Base-by-base conservation (phyloP, 2,797 vertebrate genomes). In the Sphenopsis melanotis region DNA sequence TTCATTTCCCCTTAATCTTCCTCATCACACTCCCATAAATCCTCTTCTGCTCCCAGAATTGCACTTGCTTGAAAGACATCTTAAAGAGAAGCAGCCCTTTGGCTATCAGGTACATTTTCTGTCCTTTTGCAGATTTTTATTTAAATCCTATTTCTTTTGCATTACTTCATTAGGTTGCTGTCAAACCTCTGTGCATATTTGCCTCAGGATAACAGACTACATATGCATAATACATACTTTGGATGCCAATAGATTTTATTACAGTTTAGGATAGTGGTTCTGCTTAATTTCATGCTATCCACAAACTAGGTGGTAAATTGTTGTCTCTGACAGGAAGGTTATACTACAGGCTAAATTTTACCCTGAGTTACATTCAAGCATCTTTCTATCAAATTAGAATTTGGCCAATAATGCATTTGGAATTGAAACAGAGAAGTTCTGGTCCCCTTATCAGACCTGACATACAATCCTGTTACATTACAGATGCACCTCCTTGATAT, bases 221-320 rank as follows among this genome's bases (percentile, higher is more conserved):
- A 59, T 87, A 89, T 93, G 91, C 92, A 92, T 95, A 95, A 95
- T 90, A 82, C 90, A 91, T 71, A 87, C 87, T 94, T 89, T 83
- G 64, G 90, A 77, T 91, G 83, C 79, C 91, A 93, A 94, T 95
- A 91, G 89, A 90, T 95, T 95, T 95, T 95, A 91, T 96, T 95
- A 95, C 71, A 93, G 75, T 94, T 92, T 89, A 94, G 75, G 87
- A 47, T 65, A 83, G 87, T 68, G 39, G 36, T 91, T 91, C 84
- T 93, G 49, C 57, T 93, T 94, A 93, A 92, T 95, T 95, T 95
- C 46, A 78, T 95, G 82, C 77, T 85, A 81, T 89, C 69, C 89
- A 55, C 81, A 87, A 91, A 85, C 61, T 46, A 87, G 83, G 49
- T 34, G 77, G 77, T 63, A 95, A 92, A 95, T 87, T 91, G 44